Evolutionary conservation across 2,888 invertebrate species (phyloP).

Genomic region (Caenorhabditis zanzibari): DNA sequence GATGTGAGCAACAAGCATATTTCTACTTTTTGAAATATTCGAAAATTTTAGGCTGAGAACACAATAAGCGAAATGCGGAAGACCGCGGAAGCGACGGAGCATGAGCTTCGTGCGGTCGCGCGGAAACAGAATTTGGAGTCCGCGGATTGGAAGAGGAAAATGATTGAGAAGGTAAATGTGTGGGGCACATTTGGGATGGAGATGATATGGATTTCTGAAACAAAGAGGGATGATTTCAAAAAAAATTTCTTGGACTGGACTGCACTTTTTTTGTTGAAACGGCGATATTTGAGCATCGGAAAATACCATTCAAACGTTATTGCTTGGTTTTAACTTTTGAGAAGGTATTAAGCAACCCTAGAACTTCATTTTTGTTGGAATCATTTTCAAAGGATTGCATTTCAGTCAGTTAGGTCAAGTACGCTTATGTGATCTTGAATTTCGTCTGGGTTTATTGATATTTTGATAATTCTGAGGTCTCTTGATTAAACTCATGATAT

Average conservation of each 20-base stretch:
- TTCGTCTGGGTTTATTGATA: not conserved
- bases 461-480: no score
- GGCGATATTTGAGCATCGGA: no score
- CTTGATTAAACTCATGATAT: not conserved
- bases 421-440: no score
- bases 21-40: not conserved
- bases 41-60: constrained; percentile 53
- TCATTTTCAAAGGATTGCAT: no score
- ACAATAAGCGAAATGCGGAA: constrained; percentile 42
- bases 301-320: no score
- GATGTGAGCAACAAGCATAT: constrained; percentile 35
- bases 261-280: no score
- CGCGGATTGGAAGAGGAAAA: constrained; percentile 47
- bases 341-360: no score
- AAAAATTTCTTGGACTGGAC: not conserved
- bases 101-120: constrained; percentile 59
- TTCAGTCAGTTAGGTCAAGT: no score
- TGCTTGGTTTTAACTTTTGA: no score
- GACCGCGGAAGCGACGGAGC: constrained; percentile 54
- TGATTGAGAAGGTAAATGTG: constrained; percentile 35
- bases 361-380: no score
- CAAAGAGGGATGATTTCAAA: not conserved
- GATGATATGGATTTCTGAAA: not conserved
- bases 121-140: constrained; percentile 57
- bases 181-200: not conserved